phyloP scores from a whole-genome alignment of 2,888 invertebrate genomes.

The Pachycephus smyrnensis region DNA sequence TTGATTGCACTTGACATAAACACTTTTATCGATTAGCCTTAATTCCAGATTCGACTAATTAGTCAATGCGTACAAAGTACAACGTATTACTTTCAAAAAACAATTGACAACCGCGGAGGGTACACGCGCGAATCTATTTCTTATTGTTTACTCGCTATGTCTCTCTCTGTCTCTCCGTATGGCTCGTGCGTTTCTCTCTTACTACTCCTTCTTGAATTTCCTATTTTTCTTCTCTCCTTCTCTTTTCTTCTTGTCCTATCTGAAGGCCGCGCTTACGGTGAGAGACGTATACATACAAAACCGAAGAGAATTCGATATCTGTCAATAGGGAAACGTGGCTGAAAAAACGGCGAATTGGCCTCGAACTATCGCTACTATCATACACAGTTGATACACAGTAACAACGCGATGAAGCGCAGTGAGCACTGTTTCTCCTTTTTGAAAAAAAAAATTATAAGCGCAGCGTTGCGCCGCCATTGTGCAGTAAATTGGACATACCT shows the following conservation, averaged over 20 bases:
- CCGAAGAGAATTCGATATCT: not conserved
- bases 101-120: slow-evolving; percentile 64
- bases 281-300: slow-evolving; percentile 18
- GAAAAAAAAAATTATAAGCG: no score
- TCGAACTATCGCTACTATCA: no score
- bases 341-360: not conserved
- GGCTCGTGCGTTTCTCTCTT: no score
- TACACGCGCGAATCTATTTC: slow-evolving; percentile 35
- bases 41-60: slow-evolving; percentile 42
- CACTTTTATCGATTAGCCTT: slow-evolving; percentile 45
- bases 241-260: no score
- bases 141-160: slow-evolving; percentile 8
- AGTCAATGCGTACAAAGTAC: slow-evolving; percentile 51
- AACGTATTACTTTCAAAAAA: slow-evolving; percentile 65
- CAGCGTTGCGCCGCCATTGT: no score
- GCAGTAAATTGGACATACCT: no score
- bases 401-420: no score
- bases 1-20: slow-evolving; percentile 28
- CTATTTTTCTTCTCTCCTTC: no score
- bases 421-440: no score
- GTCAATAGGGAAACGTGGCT: no score
- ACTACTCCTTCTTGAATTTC: no score
- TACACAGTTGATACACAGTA: no score
- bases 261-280: slow-evolving; percentile 11
- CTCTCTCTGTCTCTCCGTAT: slow-evolving; percentile 4